A percentile compares a stretch with the other conserved stretches of the same genome.
These are phyloP conservation scores for Ochotona curzoniae DNA, from an alignment of 2,113 vertebrate species.

Conservation along the genomic window DNA sequence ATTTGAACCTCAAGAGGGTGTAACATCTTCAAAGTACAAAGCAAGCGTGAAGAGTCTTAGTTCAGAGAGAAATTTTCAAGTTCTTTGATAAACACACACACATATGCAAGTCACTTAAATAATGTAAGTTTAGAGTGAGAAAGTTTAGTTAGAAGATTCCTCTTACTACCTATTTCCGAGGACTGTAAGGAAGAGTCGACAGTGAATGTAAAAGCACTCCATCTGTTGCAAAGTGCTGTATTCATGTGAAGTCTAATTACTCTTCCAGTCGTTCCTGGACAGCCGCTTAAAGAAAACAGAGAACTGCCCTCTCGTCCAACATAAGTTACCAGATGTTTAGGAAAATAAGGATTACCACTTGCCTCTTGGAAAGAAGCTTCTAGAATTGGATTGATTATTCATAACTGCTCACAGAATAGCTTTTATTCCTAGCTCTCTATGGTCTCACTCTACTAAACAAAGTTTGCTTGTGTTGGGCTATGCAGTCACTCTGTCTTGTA, in stretches of 20 bases:
- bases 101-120: slow-evolving; percentile 28
- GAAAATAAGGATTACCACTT: slow-evolving; percentile 23
- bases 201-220: slow-evolving; percentile 54
- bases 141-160: neutral
- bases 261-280: slow-evolving; percentile 38
- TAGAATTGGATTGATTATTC: slow-evolving; percentile 1
- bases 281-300: neutral
- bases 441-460: slow-evolving; percentile 27
- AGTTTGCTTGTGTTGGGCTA: neutral
- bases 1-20: neutral
- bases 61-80: slow-evolving; percentile 37
- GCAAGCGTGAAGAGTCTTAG: neutral
- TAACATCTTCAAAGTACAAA: slow-evolving; percentile 25
- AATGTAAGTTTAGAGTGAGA: slow-evolving; percentile 6
- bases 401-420: neutral
- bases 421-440: slow-evolving; percentile 47
- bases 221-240: slow-evolving; percentile 11
- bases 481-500: neutral
- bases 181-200: neutral
- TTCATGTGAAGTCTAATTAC: slow-evolving; percentile 27
- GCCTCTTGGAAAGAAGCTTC: neutral
- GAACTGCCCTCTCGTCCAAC: neutral
- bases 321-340: neutral
- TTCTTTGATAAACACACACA: slow-evolving; percentile 18
- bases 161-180: slow-evolving; percentile 27